These are phyloP conservation scores for Ernsta delagoae DNA, from an alignment of 2,888 invertebrate species.

Conservation along the genomic window DNA sequence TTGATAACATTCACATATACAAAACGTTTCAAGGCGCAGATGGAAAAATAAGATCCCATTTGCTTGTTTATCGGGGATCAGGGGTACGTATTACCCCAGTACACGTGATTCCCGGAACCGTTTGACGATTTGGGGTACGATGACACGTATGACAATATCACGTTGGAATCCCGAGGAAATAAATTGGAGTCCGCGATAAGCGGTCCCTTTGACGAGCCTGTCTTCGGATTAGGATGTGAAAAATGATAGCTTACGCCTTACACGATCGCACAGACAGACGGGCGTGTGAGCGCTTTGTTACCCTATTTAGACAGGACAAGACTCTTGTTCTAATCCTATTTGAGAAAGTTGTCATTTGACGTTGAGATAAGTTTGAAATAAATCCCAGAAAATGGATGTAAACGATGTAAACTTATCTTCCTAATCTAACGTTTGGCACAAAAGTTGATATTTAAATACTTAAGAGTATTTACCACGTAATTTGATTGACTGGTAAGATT, in stretches of 20 bases:
- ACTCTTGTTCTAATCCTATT: conserved; percentile 23
- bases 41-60: conserved; percentile 31
- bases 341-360: conserved; percentile 10
- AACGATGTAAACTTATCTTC: background rate
- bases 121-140: conserved; percentile 37
- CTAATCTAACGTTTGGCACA: too few species aligned
- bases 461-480: too few species aligned
- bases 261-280: conserved; percentile 52
- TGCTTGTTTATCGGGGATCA: conserved; percentile 28
- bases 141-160: conserved; percentile 67
- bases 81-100: conserved; percentile 17
- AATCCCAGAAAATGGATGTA: background rate
- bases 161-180: conserved; percentile 74
- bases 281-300: conserved; percentile 62
- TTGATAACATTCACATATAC: conserved; percentile 14
- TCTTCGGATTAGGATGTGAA: conserved; percentile 81
- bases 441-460: too few species aligned
- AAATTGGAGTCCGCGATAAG: conserved; percentile 80
- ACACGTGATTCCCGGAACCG: conserved; percentile 22
- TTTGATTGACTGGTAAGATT: too few species aligned
- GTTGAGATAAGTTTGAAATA: background rate
- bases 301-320: conserved; percentile 32
- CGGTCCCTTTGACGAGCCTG: conserved; percentile 82
- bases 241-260: conserved; percentile 73
- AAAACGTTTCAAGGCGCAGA: conserved; percentile 26